Evolutionary conservation across 2,797 vertebrate species (phyloP).

Genomic region (Characodon lateralis): DNA sequence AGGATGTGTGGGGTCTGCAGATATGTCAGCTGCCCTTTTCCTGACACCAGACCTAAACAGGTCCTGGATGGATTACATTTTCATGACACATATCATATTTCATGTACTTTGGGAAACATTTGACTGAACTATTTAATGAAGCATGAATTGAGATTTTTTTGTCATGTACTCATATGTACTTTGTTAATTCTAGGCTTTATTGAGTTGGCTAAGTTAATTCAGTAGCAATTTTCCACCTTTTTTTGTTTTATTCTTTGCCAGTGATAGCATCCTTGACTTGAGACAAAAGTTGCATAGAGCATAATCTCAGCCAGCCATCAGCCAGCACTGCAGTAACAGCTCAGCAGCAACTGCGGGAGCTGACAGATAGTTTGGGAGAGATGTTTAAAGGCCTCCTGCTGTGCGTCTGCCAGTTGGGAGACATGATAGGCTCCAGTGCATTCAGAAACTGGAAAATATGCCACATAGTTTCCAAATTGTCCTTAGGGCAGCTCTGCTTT

Average conservation of each 20-base stretch:
- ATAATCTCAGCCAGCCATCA: conserved; percentile 13
- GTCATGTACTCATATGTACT: conserved; percentile 9
- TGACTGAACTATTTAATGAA: conserved; percentile 19
- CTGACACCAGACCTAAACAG: too few relatives aligned
- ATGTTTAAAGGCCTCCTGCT: conserved; percentile 71
- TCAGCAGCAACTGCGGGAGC: conserved; percentile 68
- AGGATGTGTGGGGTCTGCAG: too few relatives aligned
- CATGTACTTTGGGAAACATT: not conserved
- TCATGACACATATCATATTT: not conserved
- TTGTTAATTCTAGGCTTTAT: not conserved
- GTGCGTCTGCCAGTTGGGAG: conserved; percentile 69
- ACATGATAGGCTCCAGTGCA: conserved; percentile 66
- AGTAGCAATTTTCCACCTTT: not conserved
- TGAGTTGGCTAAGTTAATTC: not conserved
- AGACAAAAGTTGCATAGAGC: conserved; percentile 3
- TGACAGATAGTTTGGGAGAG: conserved; percentile 58
- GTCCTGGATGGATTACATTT: too few relatives aligned
- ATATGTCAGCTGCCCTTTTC: too few relatives aligned
- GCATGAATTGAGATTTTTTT: conserved; percentile 26
- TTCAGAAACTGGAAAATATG: conserved; percentile 79
- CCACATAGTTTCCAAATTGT: conserved; percentile 80
- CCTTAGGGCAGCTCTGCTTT: conserved; percentile 49
- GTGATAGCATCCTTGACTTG: not conserved
- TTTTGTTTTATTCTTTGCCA: conserved; percentile 13
- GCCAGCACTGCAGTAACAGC: conserved; percentile 18